phyloP scores from a whole-genome alignment of 2,113 vertebrate genomes.

The Percopsis transmontana region DNA sequence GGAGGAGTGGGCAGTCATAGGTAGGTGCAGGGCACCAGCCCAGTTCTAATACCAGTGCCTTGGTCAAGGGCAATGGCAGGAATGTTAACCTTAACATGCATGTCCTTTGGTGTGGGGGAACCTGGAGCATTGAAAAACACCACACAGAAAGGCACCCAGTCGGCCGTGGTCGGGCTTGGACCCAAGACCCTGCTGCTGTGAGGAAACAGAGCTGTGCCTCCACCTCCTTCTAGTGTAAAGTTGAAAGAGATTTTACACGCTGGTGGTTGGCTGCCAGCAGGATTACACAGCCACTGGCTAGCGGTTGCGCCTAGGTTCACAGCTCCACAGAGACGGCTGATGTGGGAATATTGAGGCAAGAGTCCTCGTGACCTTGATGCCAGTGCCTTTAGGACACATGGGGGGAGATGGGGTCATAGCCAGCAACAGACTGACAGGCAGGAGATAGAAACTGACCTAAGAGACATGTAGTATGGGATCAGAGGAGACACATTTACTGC shows the following conservation, averaged over 20 bases:
- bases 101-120: background rate
- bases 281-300: constrained; percentile 51
- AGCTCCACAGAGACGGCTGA: constrained; percentile 50
- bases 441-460: constrained; percentile 43
- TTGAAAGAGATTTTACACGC: constrained; percentile 44
- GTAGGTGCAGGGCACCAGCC: too few relatives aligned
- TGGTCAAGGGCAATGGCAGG: too few relatives aligned
- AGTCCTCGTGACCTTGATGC: too few relatives aligned
- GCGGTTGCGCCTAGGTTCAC: constrained; percentile 48
- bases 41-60: too few relatives aligned
- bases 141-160: background rate
- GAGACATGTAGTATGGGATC: constrained; percentile 36
- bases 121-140: too few relatives aligned
- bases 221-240: constrained; percentile 31
- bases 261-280: constrained; percentile 26
- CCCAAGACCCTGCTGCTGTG: too few relatives aligned
- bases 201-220: constrained; percentile 19
- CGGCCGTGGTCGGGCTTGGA: too few relatives aligned
- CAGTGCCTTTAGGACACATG: constrained; percentile 53
- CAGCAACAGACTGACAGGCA: constrained; percentile 56
- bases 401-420: constrained; percentile 62
- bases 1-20: too few relatives aligned
- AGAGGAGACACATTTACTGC: constrained; percentile 25
- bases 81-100: constrained; percentile 12
- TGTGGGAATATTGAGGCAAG: constrained; percentile 67